A percentile compares a stretch with the other conserved stretches of the same genome.
phyloP scores from a whole-genome alignment of 2,113 vertebrate genomes.

The Pteruthius melanotis region DNA sequence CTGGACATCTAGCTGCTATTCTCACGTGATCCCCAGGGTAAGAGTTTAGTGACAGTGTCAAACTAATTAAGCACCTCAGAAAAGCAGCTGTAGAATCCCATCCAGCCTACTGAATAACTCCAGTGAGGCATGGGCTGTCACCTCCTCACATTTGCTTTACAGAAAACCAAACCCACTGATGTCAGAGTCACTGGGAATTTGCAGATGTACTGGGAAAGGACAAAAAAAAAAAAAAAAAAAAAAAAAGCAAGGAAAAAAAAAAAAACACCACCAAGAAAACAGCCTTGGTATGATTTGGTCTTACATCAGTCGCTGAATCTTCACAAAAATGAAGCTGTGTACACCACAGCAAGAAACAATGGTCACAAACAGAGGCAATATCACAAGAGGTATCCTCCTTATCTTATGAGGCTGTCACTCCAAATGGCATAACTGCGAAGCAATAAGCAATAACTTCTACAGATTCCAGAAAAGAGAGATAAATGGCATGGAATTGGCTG shows the following conservation, averaged over 20 bases:
- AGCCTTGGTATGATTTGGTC: background rate
- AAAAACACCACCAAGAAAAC: accelerated
- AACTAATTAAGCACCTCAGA: conserved; percentile 36
- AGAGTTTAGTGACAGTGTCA: conserved; percentile 4
- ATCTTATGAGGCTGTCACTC: background rate
- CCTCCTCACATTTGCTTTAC: background rate
- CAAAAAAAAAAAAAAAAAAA: too few relatives aligned
- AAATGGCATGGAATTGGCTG: conserved; percentile 37
- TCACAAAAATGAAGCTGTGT: background rate
- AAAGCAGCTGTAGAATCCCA: background rate
- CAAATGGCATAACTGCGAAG: background rate
- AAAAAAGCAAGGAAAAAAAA: too few relatives aligned
- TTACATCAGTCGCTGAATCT: background rate
- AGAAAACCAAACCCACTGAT: background rate
- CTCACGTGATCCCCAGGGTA: background rate
- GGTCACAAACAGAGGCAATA: background rate
- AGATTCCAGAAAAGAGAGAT: background rate
- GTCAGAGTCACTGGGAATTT: background rate
- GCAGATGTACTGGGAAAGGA: background rate
- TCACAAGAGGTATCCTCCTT: background rate
- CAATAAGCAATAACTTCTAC: conserved; percentile 6
- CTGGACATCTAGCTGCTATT: conserved; percentile 12
- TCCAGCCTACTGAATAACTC: background rate
- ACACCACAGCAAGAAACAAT: background rate
- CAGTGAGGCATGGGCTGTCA: background rate